Evolutionary conservation across 2,797 vertebrate species (phyloP).

Genomic region (Microctenopoma steveboyesi): DNA sequence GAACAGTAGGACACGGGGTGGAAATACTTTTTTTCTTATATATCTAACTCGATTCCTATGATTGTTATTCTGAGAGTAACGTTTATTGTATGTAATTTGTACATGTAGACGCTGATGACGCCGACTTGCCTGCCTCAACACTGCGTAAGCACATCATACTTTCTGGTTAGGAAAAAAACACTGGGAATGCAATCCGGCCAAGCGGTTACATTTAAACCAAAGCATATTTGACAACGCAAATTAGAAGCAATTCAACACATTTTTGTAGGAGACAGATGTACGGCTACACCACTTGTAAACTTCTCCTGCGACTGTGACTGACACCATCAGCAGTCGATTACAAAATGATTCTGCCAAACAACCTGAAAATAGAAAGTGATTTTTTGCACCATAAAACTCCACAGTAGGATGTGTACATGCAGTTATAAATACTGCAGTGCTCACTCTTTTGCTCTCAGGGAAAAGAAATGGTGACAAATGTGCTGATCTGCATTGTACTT

Average conservation of each 20-base stretch:
- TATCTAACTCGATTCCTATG: not conserved
- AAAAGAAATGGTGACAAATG: slow-evolving; percentile 60
- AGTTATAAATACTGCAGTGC: slow-evolving; percentile 37
- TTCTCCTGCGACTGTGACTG: slow-evolving; percentile 15
- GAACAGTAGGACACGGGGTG: not conserved
- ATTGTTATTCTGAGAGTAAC: not conserved
- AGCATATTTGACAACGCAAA: slow-evolving; percentile 33
- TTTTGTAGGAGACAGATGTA: slow-evolving; percentile 12
- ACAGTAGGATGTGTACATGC: slow-evolving; percentile 17
- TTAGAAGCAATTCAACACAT: slow-evolving; percentile 21
- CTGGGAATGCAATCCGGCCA: slow-evolving; percentile 15
- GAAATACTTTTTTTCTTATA: not conserved
- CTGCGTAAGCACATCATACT: slow-evolving; percentile 15
- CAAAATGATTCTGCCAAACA: slow-evolving; percentile 46
- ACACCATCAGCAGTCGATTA: slow-evolving; percentile 47
- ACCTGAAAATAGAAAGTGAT: slow-evolving; percentile 45
- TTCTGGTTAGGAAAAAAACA: slow-evolving; percentile 7
- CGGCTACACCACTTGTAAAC: slow-evolving; percentile 14
- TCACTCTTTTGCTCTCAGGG: slow-evolving; percentile 45
- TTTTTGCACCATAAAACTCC: slow-evolving; percentile 26
- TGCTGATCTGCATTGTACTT: slow-evolving; percentile 53
- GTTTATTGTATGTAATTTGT: not conserved
- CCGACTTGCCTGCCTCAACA: not conserved
- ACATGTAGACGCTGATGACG: not conserved
- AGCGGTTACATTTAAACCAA: slow-evolving; percentile 15